phyloP scores from a whole-genome alignment of 2,113 vertebrate species.

The Eulacestoma nigropectus region DNA sequence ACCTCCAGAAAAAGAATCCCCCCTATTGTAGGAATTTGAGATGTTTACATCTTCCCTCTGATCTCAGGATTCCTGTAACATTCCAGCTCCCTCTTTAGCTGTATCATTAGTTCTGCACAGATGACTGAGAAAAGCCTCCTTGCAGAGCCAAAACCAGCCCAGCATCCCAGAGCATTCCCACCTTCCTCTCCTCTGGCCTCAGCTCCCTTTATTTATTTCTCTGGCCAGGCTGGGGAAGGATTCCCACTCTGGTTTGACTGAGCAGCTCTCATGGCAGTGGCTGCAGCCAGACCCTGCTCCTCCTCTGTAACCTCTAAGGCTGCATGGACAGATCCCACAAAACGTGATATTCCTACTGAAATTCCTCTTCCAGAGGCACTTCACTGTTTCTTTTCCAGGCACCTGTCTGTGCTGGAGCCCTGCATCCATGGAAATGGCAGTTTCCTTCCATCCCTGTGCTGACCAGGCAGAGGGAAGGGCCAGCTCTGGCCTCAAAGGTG shows the following conservation, averaged over 20 bases:
- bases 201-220: not conserved
- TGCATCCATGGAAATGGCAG: not conserved
- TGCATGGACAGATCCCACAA: not conserved
- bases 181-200: not conserved
- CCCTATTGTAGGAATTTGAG: not conserved
- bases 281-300: not conserved
- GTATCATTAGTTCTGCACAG: not conserved
- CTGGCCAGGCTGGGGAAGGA: not conserved
- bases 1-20: not conserved
- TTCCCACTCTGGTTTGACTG: not conserved
- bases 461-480: not conserved
- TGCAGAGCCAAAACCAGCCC: not conserved
- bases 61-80: not conserved
- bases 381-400: not conserved
- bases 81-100: not conserved
- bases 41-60: constrained; percentile 36
- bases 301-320: not conserved
- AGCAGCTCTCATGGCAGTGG: not conserved
- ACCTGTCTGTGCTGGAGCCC: not conserved
- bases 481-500: not conserved
- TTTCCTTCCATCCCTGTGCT: not conserved
- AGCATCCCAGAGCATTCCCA: not conserved
- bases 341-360: not conserved
- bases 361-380: not conserved
- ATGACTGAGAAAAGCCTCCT: not conserved